These are phyloP conservation scores for Trachymyrmex septentrionalis DNA, from an alignment of 1,140 invertebrate genomes.

Conservation along the genomic window DNA sequence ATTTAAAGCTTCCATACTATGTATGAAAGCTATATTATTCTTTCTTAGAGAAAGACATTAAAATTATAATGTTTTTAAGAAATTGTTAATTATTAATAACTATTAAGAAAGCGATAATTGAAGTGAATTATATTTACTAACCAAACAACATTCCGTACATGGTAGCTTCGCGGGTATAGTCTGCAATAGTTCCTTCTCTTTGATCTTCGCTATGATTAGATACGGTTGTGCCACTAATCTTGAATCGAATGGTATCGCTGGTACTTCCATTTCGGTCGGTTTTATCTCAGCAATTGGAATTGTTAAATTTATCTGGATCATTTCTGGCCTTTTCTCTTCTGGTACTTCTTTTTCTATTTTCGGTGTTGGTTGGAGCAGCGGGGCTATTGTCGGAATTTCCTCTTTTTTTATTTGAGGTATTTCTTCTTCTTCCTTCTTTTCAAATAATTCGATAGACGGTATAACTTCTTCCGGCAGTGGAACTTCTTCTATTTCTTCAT, in stretches of 20 bases:
- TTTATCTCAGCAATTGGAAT: constrained; percentile 1
- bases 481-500: background rate
- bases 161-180: background rate
- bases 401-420: background rate
- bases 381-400: background rate
- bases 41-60: background rate
- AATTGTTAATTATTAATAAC: background rate
- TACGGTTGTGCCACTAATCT: constrained; percentile 18
- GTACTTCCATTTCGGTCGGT: background rate
- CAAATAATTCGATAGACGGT: background rate
- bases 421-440: constrained; percentile 10
- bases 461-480: background rate
- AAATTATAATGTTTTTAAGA: background rate
- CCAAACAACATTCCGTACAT: background rate
- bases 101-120: background rate
- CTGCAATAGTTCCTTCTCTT: constrained; percentile 24
- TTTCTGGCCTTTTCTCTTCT: background rate
- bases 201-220: constrained; percentile 31
- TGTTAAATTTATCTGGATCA: constrained; percentile 39
- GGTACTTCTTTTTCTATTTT: background rate
- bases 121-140: constrained; percentile 30
- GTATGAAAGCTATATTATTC: background rate
- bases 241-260: background rate
- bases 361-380: background rate
- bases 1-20: background rate